Evolutionary conservation across 2,113 vertebrate species (phyloP), one percentile per base, ranked within the genome.

Genomic region (Diphyllodes magnificus): DNA sequence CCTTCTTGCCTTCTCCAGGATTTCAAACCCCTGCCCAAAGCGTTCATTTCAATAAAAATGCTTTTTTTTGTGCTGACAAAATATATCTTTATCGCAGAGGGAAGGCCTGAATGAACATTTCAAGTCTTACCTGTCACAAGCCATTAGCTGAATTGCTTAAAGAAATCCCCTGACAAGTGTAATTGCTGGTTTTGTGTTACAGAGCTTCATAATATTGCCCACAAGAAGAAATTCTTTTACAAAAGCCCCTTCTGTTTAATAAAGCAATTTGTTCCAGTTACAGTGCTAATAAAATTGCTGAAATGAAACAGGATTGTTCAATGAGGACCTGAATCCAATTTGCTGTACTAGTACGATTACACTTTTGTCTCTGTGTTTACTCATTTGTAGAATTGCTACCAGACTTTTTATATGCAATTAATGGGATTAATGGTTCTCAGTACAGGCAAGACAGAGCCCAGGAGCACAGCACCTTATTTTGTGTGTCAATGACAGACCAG

Each of bases 221-320:
- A 94, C 94, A 93, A 97, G 95, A 97, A 97, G 91, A 97, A 97
- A 97, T 96, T 98, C 92, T 97, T 95, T 94, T 93, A 97, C 96
- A 96, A 97, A 98, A 97, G 95, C 96, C 94, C 93, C 90, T 97
- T 98, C 97, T 97, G 97, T 97, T 98, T 98, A 98, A 98, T 98
- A 98, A 98, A 98, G 97, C 97, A 97, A 98, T 98, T 98, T 98
- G 98, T 98, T 98, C 97, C 98, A 97, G 98, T 97, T 98, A 97
- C 97, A 97, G 96, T 96, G 97, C 98, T 98, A 98, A 98, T 98
- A 98, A 98, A 98, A 98, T 98, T 98, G 98, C 97, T 97, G 96
- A 97, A 98, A 97, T 98, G 97, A 98, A 98, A 98, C 97, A 95
- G 96, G 97, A 97, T 97, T 97, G 97, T 96, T 98, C 97, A 96